Base-by-base conservation (phyloP, 2,113 vertebrate species). In the Anhinga anhinga region DNA sequence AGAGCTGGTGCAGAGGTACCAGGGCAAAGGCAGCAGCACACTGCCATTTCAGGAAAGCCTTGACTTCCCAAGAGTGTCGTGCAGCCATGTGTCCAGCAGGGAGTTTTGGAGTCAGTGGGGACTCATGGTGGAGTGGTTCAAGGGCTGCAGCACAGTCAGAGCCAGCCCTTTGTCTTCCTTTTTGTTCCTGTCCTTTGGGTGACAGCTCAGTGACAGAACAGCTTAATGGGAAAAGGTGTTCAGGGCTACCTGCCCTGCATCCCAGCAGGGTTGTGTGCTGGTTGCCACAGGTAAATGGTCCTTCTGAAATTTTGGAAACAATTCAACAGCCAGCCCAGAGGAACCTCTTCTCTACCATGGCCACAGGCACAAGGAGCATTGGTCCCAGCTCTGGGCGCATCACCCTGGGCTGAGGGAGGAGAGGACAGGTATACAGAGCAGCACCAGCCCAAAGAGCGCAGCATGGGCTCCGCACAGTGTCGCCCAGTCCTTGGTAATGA, bases 281-380 rank as follows among this genome's bases (percentile, higher is more conserved):
- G 1, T 15, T 85, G 23, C 38, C 69, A 32, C 21, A 34, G 32
- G 34, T 29, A 45, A 49, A n/a, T 1, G 10, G 13, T 12, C 14
- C 25, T 56, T 38, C 67, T 76, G 27, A 44, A 63, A 45, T 34
- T 92, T 36, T 83, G 62, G 36, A 63, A 80, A 40, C 0, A 4
- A 55, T 40, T 40, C 26, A 65, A 10, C 7, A 36, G 27, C 10
- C 38, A 66, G 56, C n/a, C 42, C 61, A 40, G 42, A 61, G 27
- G 25, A 94, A 1, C 4, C 32, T 47, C 29, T 42, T 73, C 77
- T 34, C 45, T 53, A 2, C 18, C 65, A 23, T 5, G 7, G 42
- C 15, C 3, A 2, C 36, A 55, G 81, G 29, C 0, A 0, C 49
- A 66, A 69, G 18, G 19, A 83, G 26, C 3, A 0, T 22, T 59